A percentile compares a stretch with the other conserved stretches of the same genome.
phyloP scores from a whole-genome alignment of 1,140 invertebrate species.

The Armadillidium nasatum region DNA sequence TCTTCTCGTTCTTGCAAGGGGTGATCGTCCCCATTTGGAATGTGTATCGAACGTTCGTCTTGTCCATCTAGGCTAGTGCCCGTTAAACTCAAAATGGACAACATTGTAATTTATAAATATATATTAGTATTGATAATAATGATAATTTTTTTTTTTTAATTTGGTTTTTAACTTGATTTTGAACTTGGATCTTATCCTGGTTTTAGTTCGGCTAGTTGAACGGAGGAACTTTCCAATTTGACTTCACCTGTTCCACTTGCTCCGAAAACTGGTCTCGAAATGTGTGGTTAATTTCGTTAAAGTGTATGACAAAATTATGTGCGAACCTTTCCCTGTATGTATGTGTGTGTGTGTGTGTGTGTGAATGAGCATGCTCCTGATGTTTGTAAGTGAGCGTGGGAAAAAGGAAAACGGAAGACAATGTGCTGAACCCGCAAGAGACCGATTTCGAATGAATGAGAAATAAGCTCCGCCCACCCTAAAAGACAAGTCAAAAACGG shows the following conservation, averaged over 20 bases:
- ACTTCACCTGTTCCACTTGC: conserved; percentile 2
- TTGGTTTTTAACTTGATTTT: too few species aligned
- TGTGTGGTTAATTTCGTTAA: background rate
- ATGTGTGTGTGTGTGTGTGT: background rate
- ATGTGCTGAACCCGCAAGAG: background rate
- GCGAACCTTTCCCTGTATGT: background rate
- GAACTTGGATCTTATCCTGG: background rate
- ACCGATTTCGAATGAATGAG: background rate
- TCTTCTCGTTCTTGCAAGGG: background rate
- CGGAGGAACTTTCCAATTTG: background rate
- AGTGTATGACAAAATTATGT: background rate
- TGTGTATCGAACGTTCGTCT: background rate
- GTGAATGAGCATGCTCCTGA: background rate
- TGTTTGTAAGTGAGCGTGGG: background rate
- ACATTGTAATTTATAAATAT: background rate
- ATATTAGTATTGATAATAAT: background rate
- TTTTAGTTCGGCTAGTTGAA: background rate
- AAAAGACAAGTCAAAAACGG: background rate
- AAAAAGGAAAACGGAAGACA: background rate
- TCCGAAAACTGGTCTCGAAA: background rate
- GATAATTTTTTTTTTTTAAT: background rate
- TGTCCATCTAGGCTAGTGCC: background rate
- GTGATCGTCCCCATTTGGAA: background rate
- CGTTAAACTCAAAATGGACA: background rate
- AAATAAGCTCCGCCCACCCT: background rate